Base-by-base conservation (phyloP, 1,140 invertebrate species). In the Leptoteleia sp. region DNA sequence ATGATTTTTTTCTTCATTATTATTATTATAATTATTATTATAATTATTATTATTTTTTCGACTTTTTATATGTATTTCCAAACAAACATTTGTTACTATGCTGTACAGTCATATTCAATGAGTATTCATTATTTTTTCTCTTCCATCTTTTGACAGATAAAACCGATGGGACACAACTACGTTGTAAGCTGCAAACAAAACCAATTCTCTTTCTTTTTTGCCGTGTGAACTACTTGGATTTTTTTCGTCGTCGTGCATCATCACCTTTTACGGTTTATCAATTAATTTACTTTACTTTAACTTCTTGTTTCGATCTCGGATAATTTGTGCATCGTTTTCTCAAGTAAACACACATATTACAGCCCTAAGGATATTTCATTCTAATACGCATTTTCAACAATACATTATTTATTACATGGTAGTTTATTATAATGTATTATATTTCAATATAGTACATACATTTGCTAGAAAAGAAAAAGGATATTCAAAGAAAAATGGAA, bases 101-200 rank as follows among this genome's bases (percentile, higher is more conserved):
- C 85, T 88, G 86, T 88, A 88, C 87, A 88, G 83, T 87, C 86
- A 88, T 85, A 85, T 85, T 82, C 81, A 84, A 76, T 83, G 85
- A 87, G 85, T 87, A 85, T 85, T 87, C 55, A 61, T 62, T 64
- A 57, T 45, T 50, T 29, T 76, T 55, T n/a, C 48, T n/a, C 29
- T 13, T 45, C 59, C 42, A 35, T 75, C 15, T 76, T 54, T 40
- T 27, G 67, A 78, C 57, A 76, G 65, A 75, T 79, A 68, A 72
- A 73, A 61, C 43, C 48, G 48, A 71, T 61, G 65, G 79, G 59
- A 57, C 64, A 77, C 65, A 75, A 65, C 65, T 77, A 52, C 71
- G 45, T 76, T 64, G 35, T 50, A 76, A 82, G 72, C 65, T 79
- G 61, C 59, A 75, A 81, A 81, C 27, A 27, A 81, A 81, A 79